phyloP scores from a whole-genome alignment of 1,140 invertebrate genomes.

The Brachionus sp. region DNA sequence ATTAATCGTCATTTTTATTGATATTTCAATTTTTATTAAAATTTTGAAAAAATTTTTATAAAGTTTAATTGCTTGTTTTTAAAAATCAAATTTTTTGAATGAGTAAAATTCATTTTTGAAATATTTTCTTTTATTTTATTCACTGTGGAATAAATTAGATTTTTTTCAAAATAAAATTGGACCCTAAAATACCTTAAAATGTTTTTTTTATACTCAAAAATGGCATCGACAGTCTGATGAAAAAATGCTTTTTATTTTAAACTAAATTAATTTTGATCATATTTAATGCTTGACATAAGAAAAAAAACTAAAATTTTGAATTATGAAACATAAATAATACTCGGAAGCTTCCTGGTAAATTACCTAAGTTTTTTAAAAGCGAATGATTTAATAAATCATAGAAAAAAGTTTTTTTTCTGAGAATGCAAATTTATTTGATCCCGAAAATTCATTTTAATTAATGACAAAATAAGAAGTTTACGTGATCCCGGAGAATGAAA shows the following conservation, averaged over 20 bases:
- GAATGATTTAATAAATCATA: background rate
- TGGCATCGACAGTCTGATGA: background rate
- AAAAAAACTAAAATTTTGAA: background rate
- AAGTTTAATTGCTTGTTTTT: no score
- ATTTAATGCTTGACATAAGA: background rate
- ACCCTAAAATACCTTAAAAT: background rate
- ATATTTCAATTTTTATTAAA: no score
- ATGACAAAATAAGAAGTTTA: conserved; percentile 10
- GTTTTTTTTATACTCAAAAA: background rate
- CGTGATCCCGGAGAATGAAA: background rate
- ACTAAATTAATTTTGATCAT: background rate
- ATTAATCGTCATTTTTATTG: no score
- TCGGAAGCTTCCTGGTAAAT: background rate
- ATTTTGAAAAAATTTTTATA: no score
- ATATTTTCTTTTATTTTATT: no score
- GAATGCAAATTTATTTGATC: background rate
- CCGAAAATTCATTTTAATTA: background rate
- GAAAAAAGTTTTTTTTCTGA: background rate
- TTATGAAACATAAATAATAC: background rate
- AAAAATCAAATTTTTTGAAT: no score
- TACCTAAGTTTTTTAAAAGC: background rate
- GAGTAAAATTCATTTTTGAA: no score
- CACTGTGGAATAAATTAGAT: no score
- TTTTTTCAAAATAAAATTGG: background rate
- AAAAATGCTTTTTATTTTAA: background rate